Evolutionary conservation across 2,113 vertebrate species (phyloP).

Genomic region (Motacilla alba): DNA sequence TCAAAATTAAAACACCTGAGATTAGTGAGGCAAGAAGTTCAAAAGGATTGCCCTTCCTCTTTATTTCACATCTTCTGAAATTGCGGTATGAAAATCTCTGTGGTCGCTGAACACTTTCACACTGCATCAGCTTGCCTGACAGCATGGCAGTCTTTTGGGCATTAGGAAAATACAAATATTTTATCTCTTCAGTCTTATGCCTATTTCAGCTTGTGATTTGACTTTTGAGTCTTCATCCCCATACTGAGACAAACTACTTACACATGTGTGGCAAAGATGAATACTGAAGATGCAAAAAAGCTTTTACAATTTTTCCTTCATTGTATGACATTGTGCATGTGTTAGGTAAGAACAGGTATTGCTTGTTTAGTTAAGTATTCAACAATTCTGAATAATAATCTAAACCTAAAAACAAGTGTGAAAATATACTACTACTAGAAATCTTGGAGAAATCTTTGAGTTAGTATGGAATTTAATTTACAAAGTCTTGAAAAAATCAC

Average conservation of each 20-base stretch:
- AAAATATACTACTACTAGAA: not conserved
- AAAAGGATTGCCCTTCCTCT: not conserved
- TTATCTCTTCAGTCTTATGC: not conserved
- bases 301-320: not conserved
- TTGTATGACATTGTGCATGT: no score
- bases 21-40: not conserved
- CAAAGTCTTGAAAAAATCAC: not conserved
- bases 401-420: not conserved
- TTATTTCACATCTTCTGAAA: not conserved
- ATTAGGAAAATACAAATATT: not conserved
- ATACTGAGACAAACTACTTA: not conserved
- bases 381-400: not conserved
- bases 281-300: not conserved
- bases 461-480: not conserved
- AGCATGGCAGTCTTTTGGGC: not conserved
- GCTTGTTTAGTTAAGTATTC: not conserved
- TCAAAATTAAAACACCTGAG: not conserved
- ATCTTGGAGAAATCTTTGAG: not conserved
- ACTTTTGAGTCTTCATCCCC: not conserved
- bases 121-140: not conserved
- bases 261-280: not conserved
- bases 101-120: not conserved
- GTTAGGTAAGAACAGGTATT: not conserved
- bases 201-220: not conserved
- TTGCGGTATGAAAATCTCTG: not conserved